phyloP scores from a whole-genome alignment of 2,888 invertebrate species.

The Nemoura dubitans region DNA sequence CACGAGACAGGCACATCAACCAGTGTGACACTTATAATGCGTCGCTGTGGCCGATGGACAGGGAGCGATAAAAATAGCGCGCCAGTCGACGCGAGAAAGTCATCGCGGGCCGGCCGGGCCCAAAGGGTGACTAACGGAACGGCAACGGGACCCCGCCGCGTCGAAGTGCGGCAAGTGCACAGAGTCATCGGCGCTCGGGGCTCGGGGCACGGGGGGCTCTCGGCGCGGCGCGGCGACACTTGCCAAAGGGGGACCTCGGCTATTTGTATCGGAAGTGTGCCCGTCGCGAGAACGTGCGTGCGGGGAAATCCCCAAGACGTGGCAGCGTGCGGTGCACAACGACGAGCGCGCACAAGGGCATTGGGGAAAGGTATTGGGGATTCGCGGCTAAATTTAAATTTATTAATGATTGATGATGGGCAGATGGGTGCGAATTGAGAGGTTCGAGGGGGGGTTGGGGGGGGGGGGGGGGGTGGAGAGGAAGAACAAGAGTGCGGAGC shows the following conservation, averaged over 20 bases:
- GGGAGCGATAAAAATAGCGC: constrained; percentile 37
- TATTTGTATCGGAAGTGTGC: too few relatives aligned
- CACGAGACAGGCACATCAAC: background rate
- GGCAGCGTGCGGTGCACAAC: background rate
- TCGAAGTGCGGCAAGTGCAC: constrained; percentile 43
- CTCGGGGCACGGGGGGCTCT: background rate
- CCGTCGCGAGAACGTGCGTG: too few relatives aligned
- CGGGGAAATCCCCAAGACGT: background rate
- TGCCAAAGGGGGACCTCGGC: too few relatives aligned
- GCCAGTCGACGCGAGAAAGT: constrained; percentile 18
- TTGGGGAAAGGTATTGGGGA: background rate
- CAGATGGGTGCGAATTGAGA: background rate
- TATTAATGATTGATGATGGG: background rate
- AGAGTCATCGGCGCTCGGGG: too few relatives aligned
- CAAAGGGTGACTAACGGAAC: background rate
- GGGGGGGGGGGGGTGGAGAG: too few relatives aligned
- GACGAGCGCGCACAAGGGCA: background rate
- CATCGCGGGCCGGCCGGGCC: background rate
- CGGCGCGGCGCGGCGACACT: background rate
- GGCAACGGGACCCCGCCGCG: background rate
- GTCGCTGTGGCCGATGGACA: background rate
- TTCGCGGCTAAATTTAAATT: background rate
- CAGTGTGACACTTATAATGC: background rate
- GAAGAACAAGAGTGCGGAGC: too few relatives aligned
- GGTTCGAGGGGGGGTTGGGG: background rate